Evolutionary conservation across 1,140 invertebrate genomes (phyloP).

Genomic region (Drosophila parabipectinata): DNA sequence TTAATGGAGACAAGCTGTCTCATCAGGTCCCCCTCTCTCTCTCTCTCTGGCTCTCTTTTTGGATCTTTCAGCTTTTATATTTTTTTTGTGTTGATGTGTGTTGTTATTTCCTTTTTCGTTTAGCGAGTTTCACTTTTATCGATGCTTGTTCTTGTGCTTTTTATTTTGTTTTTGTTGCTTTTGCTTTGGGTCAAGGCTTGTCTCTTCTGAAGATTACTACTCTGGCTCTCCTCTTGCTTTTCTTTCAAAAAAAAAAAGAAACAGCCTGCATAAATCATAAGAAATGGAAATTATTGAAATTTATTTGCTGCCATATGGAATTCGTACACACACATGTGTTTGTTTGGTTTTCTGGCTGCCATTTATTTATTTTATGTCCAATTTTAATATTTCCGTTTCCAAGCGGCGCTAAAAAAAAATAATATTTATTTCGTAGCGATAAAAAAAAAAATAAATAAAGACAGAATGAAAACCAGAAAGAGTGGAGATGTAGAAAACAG

Average conservation of each 20-base stretch:
- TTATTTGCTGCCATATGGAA: slow-evolving; percentile 37
- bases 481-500: slow-evolving; percentile 9
- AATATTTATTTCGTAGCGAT: slow-evolving; percentile 36
- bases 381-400: slow-evolving; percentile 53
- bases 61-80: slow-evolving; percentile 1
- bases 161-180: slow-evolving; percentile 22
- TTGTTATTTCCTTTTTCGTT: slow-evolving; percentile 51
- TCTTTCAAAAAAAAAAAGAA: background rate
- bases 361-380: slow-evolving; percentile 40
- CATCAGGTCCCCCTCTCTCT: background rate
- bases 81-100: background rate
- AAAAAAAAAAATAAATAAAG: background rate
- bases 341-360: slow-evolving; percentile 9
- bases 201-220: slow-evolving; percentile 2
- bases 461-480: background rate
- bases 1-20: background rate
- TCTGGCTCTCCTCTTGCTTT: background rate
- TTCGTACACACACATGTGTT: slow-evolving; percentile 11
- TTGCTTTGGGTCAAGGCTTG: slow-evolving; percentile 58
- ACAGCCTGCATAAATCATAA: slow-evolving; percentile 26
- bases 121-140: slow-evolving; percentile 61
- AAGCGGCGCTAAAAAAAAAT: slow-evolving; percentile 26
- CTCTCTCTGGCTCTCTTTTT: background rate
- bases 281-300: slow-evolving; percentile 52
- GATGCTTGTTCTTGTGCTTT: slow-evolving; percentile 28